A percentile compares a stretch with the other conserved stretches of the same genome.
phyloP scores from a whole-genome alignment of 2,113 vertebrate genomes.

The Azemiops feae region DNA sequence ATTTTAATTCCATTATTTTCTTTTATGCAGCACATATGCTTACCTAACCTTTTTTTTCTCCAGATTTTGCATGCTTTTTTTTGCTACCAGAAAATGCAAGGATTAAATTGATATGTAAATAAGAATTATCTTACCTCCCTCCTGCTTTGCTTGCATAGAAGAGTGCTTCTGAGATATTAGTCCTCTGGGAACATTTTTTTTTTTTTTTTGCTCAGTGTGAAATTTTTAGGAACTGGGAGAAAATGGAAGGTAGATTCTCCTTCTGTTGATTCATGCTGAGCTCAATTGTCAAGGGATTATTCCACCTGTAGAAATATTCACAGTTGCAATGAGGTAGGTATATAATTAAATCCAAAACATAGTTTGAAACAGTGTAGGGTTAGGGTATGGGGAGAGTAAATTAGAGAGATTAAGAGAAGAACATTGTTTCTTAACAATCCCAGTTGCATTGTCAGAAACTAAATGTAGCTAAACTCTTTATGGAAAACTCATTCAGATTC shows the following conservation, averaged over 20 bases:
- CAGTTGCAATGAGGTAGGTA: slow-evolving; percentile 25
- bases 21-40: not conserved
- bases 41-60: not conserved
- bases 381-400: not conserved
- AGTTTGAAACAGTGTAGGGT: not conserved
- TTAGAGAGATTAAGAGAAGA: not conserved
- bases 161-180: slow-evolving; percentile 15
- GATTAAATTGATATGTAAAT: not conserved
- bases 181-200: slow-evolving; percentile 34
- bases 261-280: slow-evolving; percentile 30
- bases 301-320: slow-evolving; percentile 5
- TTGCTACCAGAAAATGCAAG: not conserved
- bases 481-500: not conserved
- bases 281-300: slow-evolving; percentile 34
- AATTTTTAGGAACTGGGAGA: slow-evolving; percentile 11
- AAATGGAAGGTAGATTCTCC: slow-evolving; percentile 37
- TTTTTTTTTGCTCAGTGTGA: not conserved
- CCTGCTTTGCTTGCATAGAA: slow-evolving; percentile 9
- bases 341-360: slow-evolving; percentile 10
- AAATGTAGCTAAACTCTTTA: not conserved
- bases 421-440: not conserved
- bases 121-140: not conserved
- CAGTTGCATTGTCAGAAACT: not conserved
- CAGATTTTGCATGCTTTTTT: not conserved
- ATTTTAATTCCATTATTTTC: not conserved